A percentile compares a stretch with the other conserved stretches of the same genome.
Conservation (phyloP, 2,113 vertebrate genomes). For the Heteronetta atricapilla region DNA sequence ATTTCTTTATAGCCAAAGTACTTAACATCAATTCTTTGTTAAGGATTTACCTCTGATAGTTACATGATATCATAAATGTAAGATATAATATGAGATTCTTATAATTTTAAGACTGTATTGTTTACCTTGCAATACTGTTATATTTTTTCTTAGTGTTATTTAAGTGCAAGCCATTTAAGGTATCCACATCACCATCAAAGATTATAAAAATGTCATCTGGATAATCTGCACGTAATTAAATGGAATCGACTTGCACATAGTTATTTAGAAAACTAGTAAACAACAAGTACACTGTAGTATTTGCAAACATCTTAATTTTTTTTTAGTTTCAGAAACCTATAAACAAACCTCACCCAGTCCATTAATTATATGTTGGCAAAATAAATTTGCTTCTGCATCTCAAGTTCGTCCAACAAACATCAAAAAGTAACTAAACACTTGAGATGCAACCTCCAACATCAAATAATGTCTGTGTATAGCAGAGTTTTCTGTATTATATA, state of each 20-base stretch:
- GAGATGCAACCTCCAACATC: not conserved
- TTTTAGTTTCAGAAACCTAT: not conserved
- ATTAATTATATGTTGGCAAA: not conserved
- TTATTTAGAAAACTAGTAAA: not conserved
- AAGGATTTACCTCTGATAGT: not conserved
- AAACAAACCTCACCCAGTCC: not conserved
- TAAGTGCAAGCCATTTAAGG: not conserved
- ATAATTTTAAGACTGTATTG: not conserved
- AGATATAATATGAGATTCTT: not conserved
- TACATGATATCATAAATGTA: not conserved
- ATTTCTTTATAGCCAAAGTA: not conserved
- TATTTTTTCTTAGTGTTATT: not conserved
- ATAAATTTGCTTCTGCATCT: not conserved
- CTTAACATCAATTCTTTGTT: not conserved
- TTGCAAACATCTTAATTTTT: not conserved
- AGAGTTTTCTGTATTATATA: not conserved
- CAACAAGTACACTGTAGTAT: not conserved
- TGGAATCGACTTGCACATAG: not conserved
- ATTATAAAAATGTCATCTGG: not conserved
- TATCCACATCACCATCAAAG: not conserved
- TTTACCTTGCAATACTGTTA: not conserved
- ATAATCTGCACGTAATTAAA: not conserved
- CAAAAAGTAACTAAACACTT: not conserved
- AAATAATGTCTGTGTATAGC: not conserved
- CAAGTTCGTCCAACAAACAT: not conserved